Evolutionary conservation across 2,888 invertebrate species (phyloP), one percentile per base, ranked within the genome.

Genomic region (Parnassius smintheus): DNA sequence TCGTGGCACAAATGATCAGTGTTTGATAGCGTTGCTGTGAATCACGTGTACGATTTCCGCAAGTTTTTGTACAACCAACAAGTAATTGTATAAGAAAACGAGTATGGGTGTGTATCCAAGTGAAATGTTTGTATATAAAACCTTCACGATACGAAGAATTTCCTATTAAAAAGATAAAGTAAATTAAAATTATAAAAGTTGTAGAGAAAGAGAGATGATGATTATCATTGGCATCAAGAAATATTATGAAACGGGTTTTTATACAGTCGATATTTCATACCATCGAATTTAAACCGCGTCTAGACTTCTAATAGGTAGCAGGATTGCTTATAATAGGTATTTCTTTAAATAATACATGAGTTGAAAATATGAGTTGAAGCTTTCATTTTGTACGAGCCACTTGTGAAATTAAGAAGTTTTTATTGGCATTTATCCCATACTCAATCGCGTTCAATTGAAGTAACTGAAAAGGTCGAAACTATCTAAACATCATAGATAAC

Each of bases 301-400:
- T 87, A 83, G 86, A 86, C 86, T 82, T 75, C 77, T 78, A 84
- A 83, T 81, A n/a, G n/a, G n/a, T n/a, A 76, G 81, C 74, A 73
- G 76, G 77, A 86, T 87, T 83, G 82, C 80, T 85, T 85, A 82
- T 81, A 73, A 82, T 81, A 73, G 72, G 72, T 81, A 73, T 71
- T 70, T 75, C 69, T 75, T 86, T 88, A 83, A 86, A 89, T 89
- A 85, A 86, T 78, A 86, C 86, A 89, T 88, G 85, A 88, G 82
- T 77, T 81, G 78, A 81, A 83, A 86, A 86, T 87, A 85, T 85
- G 81, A 83, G 81, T 81, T 76, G 76, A 71, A 77, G 76, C 77
- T 82, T 82, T 80, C 78, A 81, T 84, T 83, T 81, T 82, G 79
- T 77, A 75, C 76, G 73, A 78, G 75, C 79, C 77, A 80, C 80